phyloP scores from a whole-genome alignment of 2,113 vertebrate species.

The Chauna torquata region DNA sequence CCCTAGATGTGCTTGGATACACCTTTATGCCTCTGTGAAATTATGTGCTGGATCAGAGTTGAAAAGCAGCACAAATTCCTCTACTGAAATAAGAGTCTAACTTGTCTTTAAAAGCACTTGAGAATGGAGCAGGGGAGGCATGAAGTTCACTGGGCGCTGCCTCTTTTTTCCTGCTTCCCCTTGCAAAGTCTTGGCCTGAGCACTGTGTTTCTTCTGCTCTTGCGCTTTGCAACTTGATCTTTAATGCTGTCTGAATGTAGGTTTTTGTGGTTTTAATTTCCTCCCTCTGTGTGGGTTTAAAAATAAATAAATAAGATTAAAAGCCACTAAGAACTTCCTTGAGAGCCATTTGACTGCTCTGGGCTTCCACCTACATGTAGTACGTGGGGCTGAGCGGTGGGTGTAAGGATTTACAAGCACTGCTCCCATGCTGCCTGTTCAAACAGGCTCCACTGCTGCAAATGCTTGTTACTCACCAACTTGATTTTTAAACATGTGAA shows the following conservation, averaged over 20 bases:
- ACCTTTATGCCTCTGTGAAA: background rate
- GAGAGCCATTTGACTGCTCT: background rate
- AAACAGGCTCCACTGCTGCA: background rate
- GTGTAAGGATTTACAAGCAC: background rate
- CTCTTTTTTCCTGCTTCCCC: background rate
- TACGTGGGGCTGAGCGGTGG: background rate
- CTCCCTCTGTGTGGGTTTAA: background rate
- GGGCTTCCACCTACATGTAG: background rate
- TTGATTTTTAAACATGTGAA: background rate
- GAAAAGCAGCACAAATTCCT: background rate
- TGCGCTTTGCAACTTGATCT: background rate
- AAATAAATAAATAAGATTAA: background rate
- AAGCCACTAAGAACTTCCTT: background rate
- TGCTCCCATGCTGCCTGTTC: background rate
- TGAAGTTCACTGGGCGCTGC: background rate
- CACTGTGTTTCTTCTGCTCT: background rate
- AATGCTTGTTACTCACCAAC: background rate
- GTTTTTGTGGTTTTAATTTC: conserved; percentile 5
- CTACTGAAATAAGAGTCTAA: background rate
- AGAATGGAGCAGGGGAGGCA: background rate
- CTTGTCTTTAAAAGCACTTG: background rate
- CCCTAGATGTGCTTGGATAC: background rate
- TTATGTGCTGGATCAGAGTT: background rate
- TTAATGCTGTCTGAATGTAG: background rate
- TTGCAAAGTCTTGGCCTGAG: background rate